Conservation (phyloP, 2,888 invertebrate species). For the Eupeodes latifasciatus region DNA sequence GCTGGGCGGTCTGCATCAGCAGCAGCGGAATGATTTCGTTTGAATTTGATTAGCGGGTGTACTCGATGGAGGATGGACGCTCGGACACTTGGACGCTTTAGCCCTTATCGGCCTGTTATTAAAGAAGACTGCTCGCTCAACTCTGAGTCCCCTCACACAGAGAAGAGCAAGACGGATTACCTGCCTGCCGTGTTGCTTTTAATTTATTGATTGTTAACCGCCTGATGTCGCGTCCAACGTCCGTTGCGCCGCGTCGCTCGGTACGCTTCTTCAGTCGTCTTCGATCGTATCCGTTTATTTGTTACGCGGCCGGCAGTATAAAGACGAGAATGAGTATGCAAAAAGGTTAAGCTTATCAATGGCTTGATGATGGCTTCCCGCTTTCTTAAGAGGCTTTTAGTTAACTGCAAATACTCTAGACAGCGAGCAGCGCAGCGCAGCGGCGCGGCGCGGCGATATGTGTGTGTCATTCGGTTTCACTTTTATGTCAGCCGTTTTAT, state of each 20-base stretch:
- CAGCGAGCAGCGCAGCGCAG: neutral
- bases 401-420: conserved; percentile 54
- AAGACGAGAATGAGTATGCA: conserved; percentile 40
- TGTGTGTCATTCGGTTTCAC: conserved; percentile 50
- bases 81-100: conserved; percentile 61
- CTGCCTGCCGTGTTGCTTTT: conserved; percentile 75
- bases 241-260: neutral
- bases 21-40: conserved; percentile 64
- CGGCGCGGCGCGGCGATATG: conserved; percentile 31
- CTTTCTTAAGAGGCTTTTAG: conserved; percentile 76
- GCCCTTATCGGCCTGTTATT: conserved; percentile 55
- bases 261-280: neutral
- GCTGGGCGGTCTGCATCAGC: conserved; percentile 81
- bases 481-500: conserved; percentile 57
- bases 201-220: conserved; percentile 76
- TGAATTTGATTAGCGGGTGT: conserved; percentile 75
- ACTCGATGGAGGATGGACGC: neutral
- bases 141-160: neutral
- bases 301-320: neutral
- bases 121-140: conserved; percentile 45
- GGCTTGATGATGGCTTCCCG: conserved; percentile 29
- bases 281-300: conserved; percentile 27
- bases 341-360: conserved; percentile 66
- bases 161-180: conserved; percentile 65
- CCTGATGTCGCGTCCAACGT: conserved; percentile 64